A percentile compares a stretch with the other conserved stretches of the same genome.
These are phyloP conservation scores for Stegostoma tigrinum DNA, from an alignment of 2,113 vertebrate genomes.

Conservation along the genomic window DNA sequence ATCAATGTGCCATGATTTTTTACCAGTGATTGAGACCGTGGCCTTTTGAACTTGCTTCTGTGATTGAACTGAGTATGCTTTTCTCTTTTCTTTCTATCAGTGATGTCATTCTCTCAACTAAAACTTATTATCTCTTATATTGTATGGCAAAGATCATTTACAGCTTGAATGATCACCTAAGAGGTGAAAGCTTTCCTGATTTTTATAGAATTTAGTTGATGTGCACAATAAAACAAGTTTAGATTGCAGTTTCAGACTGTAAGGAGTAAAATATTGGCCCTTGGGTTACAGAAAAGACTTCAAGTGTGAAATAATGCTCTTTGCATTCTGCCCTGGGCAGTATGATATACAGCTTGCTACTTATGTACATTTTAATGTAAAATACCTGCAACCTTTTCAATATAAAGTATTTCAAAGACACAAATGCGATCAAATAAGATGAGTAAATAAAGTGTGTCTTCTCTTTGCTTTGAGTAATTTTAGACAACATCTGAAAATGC, in stretches of 20 bases:
- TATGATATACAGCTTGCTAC: neutral
- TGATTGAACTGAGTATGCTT: too few relatives aligned
- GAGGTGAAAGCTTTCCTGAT: slow-evolving; percentile 25
- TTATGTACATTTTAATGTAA: neutral
- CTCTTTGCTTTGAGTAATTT: neutral
- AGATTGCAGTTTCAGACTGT: neutral
- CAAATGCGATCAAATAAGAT: neutral
- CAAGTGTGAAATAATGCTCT: slow-evolving; percentile 28
- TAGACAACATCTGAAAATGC: neutral
- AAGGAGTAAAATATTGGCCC: slow-evolving; percentile 23
- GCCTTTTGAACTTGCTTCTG: too few relatives aligned
- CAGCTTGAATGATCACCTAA: slow-evolving; percentile 15
- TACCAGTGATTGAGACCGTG: too few relatives aligned
- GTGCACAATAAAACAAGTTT: neutral
- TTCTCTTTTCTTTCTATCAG: too few relatives aligned
- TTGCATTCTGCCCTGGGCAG: neutral
- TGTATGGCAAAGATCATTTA: neutral
- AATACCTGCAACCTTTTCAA: neutral
- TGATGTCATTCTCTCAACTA: neutral
- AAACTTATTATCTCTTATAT: slow-evolving; percentile 20
- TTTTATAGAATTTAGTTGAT: slow-evolving; percentile 29
- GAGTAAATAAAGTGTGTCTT: neutral
- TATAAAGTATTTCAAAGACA: neutral
- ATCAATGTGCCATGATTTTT: neutral
- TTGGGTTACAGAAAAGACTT: slow-evolving; percentile 10